These are phyloP conservation scores for Taenioides sp. DNA, from an alignment of 2,797 vertebrate species.

Conservation along the genomic window DNA sequence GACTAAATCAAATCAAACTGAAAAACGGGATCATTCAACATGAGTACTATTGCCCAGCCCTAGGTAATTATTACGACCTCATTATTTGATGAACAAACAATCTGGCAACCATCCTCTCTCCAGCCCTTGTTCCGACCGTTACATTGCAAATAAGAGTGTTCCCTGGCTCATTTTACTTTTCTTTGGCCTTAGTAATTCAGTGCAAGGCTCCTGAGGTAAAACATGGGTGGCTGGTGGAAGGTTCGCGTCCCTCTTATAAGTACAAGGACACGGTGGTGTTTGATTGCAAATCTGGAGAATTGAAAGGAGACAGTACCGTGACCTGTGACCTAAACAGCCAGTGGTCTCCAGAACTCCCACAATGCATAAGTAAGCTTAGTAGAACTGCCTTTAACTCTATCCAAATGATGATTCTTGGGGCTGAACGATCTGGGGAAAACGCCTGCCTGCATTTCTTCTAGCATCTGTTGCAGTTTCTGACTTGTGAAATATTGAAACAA, in stretches of 20 bases:
- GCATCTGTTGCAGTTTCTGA: background rate
- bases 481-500: too few relatives aligned
- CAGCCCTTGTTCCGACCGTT: background rate
- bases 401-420: background rate
- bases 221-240: background rate
- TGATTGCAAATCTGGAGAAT: constrained; percentile 9
- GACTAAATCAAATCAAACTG: too few relatives aligned
- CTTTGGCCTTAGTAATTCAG: background rate
- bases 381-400: background rate
- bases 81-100: background rate
- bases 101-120: background rate
- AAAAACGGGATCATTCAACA: too few relatives aligned
- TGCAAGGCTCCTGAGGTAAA: background rate
- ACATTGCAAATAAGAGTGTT: background rate
- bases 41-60: too few relatives aligned
- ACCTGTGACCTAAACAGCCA: constrained; percentile 22
- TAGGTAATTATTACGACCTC: background rate
- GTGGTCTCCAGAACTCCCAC: constrained; percentile 48
- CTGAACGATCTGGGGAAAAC: background rate
- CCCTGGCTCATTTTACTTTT: background rate
- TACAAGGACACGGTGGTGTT: constrained; percentile 2
- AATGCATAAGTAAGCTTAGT: constrained; percentile 56
- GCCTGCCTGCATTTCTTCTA: too few relatives aligned
- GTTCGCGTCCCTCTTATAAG: background rate
- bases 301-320: fast-evolving